phyloP scores from a whole-genome alignment of 1,140 invertebrate genomes.

The Euglossa dilemma region DNA sequence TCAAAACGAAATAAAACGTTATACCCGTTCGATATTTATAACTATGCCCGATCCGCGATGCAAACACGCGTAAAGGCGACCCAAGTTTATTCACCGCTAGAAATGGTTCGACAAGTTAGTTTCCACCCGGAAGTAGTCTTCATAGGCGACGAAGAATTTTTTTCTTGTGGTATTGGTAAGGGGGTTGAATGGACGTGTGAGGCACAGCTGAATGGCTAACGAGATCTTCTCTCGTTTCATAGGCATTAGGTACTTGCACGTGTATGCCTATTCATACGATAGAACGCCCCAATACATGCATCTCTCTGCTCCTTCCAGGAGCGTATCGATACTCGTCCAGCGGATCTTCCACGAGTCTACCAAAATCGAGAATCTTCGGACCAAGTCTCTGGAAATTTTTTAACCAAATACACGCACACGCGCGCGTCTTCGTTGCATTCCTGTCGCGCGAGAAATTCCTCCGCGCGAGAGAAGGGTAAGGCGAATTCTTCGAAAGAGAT shows the following conservation, averaged over 20 bases:
- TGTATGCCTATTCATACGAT: conserved; percentile 52
- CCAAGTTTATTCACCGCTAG: conserved; percentile 41
- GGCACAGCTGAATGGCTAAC: conserved; percentile 70
- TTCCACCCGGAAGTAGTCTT: conserved; percentile 69
- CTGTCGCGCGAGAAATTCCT: no score
- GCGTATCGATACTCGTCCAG: conserved; percentile 39
- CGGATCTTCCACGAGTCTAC: background rate
- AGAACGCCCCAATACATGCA: conserved; percentile 50
- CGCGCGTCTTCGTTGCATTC: no score
- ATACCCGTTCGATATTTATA: conserved; percentile 8
- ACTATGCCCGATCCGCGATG: background rate
- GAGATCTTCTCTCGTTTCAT: conserved; percentile 70
- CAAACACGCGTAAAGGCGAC: background rate
- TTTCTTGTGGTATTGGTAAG: conserved; percentile 51
- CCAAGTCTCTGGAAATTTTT: no score
- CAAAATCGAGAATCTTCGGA: background rate
- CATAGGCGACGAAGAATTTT: conserved; percentile 56
- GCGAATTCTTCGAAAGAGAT: background rate
- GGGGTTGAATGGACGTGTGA: conserved; percentile 68
- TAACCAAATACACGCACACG: background rate
- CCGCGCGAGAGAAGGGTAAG: background rate
- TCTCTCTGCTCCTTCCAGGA: conserved; percentile 29
- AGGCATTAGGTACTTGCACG: conserved; percentile 59
- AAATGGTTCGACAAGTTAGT: conserved; percentile 68
- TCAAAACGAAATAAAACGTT: background rate